A percentile compares a stretch with the other conserved stretches of the same genome.
Conservation (phyloP, 2,797 vertebrate species). For the Paguma larvata region DNA sequence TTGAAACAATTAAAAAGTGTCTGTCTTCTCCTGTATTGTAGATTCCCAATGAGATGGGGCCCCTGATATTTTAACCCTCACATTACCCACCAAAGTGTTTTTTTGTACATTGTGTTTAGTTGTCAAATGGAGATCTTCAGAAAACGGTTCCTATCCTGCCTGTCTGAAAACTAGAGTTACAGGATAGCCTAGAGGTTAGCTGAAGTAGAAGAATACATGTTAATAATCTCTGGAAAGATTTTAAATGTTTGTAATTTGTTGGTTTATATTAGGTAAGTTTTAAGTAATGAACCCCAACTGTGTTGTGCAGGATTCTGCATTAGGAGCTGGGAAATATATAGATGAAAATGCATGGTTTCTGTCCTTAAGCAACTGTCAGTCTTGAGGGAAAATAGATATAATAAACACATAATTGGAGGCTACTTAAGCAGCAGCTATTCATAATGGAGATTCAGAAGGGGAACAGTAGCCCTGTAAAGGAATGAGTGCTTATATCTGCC, state of each 20-base stretch:
- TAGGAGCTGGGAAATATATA: neutral
- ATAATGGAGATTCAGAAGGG: neutral
- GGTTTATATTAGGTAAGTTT: slow-evolving; percentile 26
- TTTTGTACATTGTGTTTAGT: slow-evolving; percentile 30
- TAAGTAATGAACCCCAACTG: neutral
- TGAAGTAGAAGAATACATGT: neutral
- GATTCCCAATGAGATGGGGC: neutral
- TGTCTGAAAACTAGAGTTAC: slow-evolving; percentile 19
- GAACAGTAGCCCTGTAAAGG: neutral
- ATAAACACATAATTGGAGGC: neutral
- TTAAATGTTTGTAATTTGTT: slow-evolving; percentile 54
- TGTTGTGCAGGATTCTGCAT: slow-evolving; percentile 20
- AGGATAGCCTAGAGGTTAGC: neutral
- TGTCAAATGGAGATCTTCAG: neutral
- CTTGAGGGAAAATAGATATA: neutral
- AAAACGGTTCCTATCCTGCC: neutral
- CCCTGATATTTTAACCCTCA: slow-evolving; percentile 11
- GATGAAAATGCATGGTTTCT: neutral
- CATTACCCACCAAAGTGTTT: neutral
- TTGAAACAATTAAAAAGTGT: slow-evolving; percentile 52
- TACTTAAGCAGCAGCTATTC: neutral
- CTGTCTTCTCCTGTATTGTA: neutral
- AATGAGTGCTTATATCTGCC: neutral
- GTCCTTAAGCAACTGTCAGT: neutral
- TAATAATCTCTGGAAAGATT: slow-evolving; percentile 42